These are phyloP conservation scores for Melikaiella ostensackeni DNA, from an alignment of 2,888 invertebrate species.

Conservation along the genomic window DNA sequence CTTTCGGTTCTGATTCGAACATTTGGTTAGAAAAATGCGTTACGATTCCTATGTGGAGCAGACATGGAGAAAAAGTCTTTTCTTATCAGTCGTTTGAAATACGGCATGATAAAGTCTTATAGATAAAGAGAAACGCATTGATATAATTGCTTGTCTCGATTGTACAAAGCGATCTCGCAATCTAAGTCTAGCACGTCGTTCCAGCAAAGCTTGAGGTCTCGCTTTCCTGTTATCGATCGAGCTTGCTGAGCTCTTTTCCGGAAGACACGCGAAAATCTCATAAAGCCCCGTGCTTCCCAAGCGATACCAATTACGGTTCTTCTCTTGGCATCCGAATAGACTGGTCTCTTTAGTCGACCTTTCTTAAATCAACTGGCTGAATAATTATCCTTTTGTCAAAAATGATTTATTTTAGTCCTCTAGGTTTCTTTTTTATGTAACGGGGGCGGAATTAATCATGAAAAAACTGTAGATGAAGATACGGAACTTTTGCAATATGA, in stretches of 20 bases:
- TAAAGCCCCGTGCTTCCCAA: conserved; percentile 21
- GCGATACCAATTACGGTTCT: conserved; percentile 9
- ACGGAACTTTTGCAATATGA: too few relatives aligned
- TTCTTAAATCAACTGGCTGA: not conserved
- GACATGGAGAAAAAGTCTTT: not conserved
- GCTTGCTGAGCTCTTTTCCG: conserved; percentile 16
- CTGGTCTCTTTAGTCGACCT: not conserved
- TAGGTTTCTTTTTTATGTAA: not conserved
- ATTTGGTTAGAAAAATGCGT: not conserved
- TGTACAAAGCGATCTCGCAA: not conserved
- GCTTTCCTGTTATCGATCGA: conserved; percentile 34
- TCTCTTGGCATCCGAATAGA: conserved; percentile 30
- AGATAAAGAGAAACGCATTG: conserved; percentile 21
- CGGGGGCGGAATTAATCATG: not conserved
- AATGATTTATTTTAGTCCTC: not conserved
- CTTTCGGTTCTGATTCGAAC: not conserved
- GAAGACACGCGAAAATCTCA: conserved; percentile 32
- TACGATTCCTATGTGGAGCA: not conserved
- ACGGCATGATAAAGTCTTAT: not conserved
- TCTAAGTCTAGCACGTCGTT: conserved; percentile 9
- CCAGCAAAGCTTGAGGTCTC: conserved; percentile 27
- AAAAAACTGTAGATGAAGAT: not conserved
- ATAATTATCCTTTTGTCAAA: not conserved
- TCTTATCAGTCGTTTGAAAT: conserved; percentile 1
- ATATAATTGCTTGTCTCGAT: conserved; percentile 14